Conservation (phyloP, 1,140 invertebrate genomes). For the Solenopsis invicta region DNA sequence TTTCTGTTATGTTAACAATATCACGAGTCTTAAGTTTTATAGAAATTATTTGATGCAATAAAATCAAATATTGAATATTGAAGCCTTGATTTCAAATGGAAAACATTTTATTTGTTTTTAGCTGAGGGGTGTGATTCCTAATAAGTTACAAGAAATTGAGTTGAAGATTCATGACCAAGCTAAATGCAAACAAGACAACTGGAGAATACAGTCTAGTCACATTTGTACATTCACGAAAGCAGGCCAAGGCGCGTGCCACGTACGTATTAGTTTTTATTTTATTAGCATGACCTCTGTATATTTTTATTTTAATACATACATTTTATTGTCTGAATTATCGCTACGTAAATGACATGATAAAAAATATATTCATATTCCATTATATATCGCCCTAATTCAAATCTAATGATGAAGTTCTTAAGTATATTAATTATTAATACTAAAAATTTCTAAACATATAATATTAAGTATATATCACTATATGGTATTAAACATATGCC, state of each 20-base stretch:
- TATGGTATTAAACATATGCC: too few species aligned
- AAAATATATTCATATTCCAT: background rate
- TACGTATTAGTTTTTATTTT: conserved; percentile 78
- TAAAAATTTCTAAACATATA: background rate
- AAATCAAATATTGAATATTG: background rate
- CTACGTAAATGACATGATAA: background rate
- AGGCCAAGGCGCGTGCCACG: conserved; percentile 87
- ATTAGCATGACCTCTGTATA: too few species aligned
- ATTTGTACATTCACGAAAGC: conserved; percentile 88
- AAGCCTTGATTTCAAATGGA: background rate
- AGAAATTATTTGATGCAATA: conserved; percentile 3
- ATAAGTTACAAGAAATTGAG: conserved; percentile 77
- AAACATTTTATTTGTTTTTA: conserved; percentile 43
- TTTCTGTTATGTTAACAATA: too few species aligned
- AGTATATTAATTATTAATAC: background rate
- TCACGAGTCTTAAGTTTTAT: too few species aligned
- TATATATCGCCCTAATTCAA: background rate
- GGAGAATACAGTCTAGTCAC: conserved; percentile 73
- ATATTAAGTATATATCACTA: too few species aligned
- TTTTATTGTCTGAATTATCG: background rate
- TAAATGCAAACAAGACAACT: conserved; percentile 49
- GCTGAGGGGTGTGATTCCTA: conserved; percentile 65
- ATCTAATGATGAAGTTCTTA: background rate
- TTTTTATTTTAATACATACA: too few species aligned
- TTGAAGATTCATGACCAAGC: conserved; percentile 66